A percentile compares a stretch with the other conserved stretches of the same genome.
Evolutionary conservation across 2,797 vertebrate genomes (phyloP).

Genomic region (Chromobotia macracanthus): DNA sequence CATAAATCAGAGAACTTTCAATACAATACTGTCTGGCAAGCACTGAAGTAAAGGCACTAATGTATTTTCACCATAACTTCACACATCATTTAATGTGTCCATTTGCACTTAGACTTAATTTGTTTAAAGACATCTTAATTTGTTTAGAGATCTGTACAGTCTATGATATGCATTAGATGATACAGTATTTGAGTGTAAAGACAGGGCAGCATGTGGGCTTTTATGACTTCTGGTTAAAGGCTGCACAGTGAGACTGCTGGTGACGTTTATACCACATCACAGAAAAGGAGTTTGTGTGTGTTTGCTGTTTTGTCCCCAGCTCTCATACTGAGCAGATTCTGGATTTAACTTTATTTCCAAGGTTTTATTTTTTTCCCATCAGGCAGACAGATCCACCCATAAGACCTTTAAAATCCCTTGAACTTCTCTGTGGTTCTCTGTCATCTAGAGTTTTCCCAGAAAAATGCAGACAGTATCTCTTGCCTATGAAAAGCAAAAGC

Average conservation of each 20-base stretch:
- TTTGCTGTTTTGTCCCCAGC: conserved; percentile 29
- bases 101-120: conserved; percentile 46
- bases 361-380: conserved; percentile 48
- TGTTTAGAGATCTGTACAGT: conserved; percentile 30
- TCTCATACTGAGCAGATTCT: conserved; percentile 49
- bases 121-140: conserved; percentile 15
- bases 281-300: conserved; percentile 28
- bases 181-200: conserved; percentile 44
- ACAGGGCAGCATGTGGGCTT: conserved; percentile 46
- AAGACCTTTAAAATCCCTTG: conserved; percentile 45
- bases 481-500: conserved; percentile 23
- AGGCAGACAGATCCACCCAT: conserved; percentile 52
- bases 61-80: conserved; percentile 29
- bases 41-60: not conserved
- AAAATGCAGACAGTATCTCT: conserved; percentile 38
- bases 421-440: conserved; percentile 43
- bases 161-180: conserved; percentile 16
- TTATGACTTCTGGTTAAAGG: conserved; percentile 40
- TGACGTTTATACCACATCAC: conserved; percentile 61
- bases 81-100: conserved; percentile 48
- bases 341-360: conserved; percentile 54
- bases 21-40: no score
- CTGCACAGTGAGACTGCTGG: conserved; percentile 48
- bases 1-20: no score
- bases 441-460: conserved; percentile 54